Evolutionary conservation across 2,797 vertebrate species (phyloP).

Genomic region (Myotis myotis): DNA sequence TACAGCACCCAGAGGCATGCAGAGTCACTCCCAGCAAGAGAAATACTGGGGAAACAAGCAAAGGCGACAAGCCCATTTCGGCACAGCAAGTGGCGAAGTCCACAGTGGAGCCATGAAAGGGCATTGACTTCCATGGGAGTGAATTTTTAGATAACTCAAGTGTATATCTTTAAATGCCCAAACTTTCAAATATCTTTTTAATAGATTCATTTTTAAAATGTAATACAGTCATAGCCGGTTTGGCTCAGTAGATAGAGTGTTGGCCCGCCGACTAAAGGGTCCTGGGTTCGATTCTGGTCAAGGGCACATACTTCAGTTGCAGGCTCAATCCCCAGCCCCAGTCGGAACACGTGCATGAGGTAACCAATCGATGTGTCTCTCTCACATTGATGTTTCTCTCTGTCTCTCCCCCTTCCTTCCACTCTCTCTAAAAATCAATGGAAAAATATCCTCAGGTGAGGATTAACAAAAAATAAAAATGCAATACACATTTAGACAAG

Average conservation of each 20-base stretch:
- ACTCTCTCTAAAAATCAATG: too few species aligned
- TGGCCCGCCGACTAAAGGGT: too few species aligned
- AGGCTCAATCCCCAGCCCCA: too few species aligned
- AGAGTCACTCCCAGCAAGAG: not conserved
- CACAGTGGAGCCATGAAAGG: fast-evolving
- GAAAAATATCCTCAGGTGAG: too few species aligned
- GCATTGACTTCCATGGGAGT: fast-evolving
- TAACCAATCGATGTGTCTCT: too few species aligned
- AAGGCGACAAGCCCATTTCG: not conserved
- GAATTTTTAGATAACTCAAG: not conserved
- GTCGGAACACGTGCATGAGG: too few species aligned
- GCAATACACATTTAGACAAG: not conserved
- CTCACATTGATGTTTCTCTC: too few species aligned
- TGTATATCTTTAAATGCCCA: not conserved
- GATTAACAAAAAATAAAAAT: not conserved
- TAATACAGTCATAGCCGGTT: too few species aligned
- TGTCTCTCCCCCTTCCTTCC: too few species aligned
- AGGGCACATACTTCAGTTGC: too few species aligned
- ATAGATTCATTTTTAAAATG: not conserved
- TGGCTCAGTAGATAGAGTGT: too few species aligned
- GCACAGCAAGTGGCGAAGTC: fast-evolving
- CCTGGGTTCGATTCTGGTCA: too few species aligned
- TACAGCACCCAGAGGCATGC: not conserved
- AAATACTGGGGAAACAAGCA: not conserved
- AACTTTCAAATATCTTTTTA: not conserved